These are phyloP conservation scores for Lethenteron camtschaticum DNA, from an alignment of 2,113 vertebrate species.

Conservation along the genomic window DNA sequence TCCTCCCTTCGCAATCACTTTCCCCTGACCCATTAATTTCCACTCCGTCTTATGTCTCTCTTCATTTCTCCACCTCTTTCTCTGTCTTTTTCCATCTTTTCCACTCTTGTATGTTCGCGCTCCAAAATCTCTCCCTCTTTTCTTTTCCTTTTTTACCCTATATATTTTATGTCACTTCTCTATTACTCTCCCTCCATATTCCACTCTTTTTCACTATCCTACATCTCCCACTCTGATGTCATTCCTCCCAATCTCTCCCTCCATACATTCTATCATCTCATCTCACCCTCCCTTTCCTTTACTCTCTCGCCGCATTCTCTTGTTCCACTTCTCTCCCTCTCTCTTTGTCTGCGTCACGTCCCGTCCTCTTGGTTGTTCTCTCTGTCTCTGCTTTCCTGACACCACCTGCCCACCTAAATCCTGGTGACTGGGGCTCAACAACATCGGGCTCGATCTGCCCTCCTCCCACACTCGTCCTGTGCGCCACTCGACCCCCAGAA, in stretches of 20 bases:
- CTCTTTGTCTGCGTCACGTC: neutral
- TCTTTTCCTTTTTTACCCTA: neutral
- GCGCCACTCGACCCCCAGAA: constrained; percentile 24
- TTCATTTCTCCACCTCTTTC: neutral
- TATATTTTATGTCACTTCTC: neutral
- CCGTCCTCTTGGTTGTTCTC: no score
- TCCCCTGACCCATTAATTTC: neutral
- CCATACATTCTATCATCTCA: neutral
- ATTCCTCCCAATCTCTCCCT: neutral
- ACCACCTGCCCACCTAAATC: no score
- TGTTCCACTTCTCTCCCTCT: neutral
- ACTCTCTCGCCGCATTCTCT: neutral
- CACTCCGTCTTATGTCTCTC: neutral
- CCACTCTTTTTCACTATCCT: neutral
- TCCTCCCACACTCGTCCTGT: no score
- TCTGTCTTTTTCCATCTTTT: neutral
- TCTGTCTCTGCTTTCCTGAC: no score
- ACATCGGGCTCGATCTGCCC: no score
- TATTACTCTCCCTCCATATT: neutral
- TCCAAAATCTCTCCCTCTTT: neutral
- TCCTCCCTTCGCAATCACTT: neutral
- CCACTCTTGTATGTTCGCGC: neutral
- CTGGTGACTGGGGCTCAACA: no score
- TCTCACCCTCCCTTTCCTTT: neutral
- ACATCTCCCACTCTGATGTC: neutral